Percentiles rank a stretch among this genome's conserved stretches.
phyloP scores from a whole-genome alignment of 2,888 invertebrate species.

The Noctua fimbriata region DNA sequence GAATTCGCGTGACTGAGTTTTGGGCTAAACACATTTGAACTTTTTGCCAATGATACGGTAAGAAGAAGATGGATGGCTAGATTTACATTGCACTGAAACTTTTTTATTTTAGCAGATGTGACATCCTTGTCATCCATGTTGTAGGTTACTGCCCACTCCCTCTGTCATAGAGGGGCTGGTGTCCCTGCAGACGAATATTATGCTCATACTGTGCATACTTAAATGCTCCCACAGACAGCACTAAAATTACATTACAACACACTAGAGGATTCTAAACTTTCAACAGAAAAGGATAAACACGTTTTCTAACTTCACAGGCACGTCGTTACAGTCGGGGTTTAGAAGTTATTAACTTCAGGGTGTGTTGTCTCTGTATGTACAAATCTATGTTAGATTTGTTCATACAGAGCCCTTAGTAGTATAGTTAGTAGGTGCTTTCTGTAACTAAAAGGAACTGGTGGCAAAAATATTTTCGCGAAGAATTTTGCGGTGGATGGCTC shows the following conservation, averaged over 20 bases:
- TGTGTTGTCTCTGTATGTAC: not conserved
- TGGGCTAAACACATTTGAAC: no score
- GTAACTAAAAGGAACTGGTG: not conserved
- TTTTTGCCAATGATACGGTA: no score
- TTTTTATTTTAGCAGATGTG: not conserved
- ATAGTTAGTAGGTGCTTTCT: not conserved
- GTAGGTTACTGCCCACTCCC: not conserved
- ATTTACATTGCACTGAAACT: not conserved
- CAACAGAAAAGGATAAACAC: conserved; percentile 32
- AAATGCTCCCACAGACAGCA: not conserved
- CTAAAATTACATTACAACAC: conserved; percentile 19
- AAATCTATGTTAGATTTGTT: conserved; percentile 1
- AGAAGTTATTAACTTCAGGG: conserved; percentile 36
- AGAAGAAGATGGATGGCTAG: no score
- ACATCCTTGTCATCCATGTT: not conserved
- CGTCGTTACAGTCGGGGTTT: conserved; percentile 30
- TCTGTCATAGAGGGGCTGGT: no score
- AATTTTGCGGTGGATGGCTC: not conserved
- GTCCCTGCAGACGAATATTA: not conserved
- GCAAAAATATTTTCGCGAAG: not conserved
- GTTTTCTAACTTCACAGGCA: conserved; percentile 41
- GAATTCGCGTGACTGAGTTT: no score
- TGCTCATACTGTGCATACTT: not conserved
- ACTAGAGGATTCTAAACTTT: conserved; percentile 35
- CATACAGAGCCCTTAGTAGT: no score